Evolutionary conservation across 2,888 invertebrate genomes (phyloP).

Genomic region (Atrina japonica): DNA sequence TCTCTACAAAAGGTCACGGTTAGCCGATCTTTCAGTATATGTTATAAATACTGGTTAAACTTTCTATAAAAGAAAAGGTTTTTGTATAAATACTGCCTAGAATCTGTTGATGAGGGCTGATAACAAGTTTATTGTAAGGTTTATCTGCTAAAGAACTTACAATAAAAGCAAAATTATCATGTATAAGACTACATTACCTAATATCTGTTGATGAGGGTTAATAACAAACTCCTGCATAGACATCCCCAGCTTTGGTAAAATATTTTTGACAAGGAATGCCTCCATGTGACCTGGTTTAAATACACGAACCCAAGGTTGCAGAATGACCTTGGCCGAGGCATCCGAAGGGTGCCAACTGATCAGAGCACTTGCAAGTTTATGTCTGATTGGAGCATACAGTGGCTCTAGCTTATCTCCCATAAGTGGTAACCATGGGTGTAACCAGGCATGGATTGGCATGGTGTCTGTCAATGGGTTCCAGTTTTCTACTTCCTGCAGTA

Average conservation of each 20-base stretch:
- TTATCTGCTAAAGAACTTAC: too few relatives aligned
- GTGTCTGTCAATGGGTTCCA: conserved; percentile 99
- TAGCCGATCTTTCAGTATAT: too few relatives aligned
- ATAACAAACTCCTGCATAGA: conserved; percentile 78
- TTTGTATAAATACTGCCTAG: too few relatives aligned
- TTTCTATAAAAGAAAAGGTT: too few relatives aligned
- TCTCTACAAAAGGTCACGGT: too few relatives aligned
- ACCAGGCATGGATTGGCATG: conserved; percentile 97
- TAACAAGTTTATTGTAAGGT: too few relatives aligned
- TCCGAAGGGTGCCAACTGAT: conserved; percentile 98
- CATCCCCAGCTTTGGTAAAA: conserved; percentile 79
- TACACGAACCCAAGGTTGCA: conserved; percentile 93
- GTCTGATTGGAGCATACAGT: conserved; percentile 94
- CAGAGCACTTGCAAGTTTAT: conserved; percentile 93
- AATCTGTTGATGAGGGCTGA: too few relatives aligned
- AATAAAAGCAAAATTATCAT: conserved; percentile 5
- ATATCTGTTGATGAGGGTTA: conserved; percentile 78
- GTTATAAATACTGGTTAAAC: too few relatives aligned
- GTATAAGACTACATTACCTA: conserved; percentile 65
- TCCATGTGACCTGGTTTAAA: conserved; percentile 87
- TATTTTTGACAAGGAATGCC: conserved; percentile 90
- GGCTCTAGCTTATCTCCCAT: conserved; percentile 84
- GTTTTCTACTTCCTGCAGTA: conserved; percentile 86
- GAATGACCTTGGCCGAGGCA: conserved; percentile 93
- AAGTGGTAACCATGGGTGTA: conserved; percentile 96